Conservation (phyloP, 2,113 vertebrate genomes). For the Nerophis ophidion region DNA sequence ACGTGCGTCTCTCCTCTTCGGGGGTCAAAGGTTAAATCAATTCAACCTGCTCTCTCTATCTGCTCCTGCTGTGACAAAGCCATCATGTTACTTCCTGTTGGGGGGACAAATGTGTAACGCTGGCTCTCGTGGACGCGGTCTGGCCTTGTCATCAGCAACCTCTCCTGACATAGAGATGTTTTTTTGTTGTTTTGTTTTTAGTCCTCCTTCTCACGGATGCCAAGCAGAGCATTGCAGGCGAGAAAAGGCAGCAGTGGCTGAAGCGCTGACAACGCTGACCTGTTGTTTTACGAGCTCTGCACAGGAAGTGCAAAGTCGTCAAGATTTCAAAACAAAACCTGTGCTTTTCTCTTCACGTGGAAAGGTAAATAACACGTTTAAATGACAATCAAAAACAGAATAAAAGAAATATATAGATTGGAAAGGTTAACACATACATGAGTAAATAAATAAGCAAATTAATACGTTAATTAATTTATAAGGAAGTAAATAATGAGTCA, state of each 20-base stretch:
- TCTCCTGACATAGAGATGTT: slow-evolving; percentile 36
- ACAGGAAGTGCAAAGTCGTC: slow-evolving; percentile 19
- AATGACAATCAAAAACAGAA: too few relatives aligned
- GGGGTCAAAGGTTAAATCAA: slow-evolving; percentile 53
- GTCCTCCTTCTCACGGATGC: slow-evolving; percentile 17
- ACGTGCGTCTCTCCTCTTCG: slow-evolving; percentile 9
- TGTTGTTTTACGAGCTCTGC: slow-evolving; percentile 23
- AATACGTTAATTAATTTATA: too few relatives aligned
- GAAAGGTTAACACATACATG: too few relatives aligned
- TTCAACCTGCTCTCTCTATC: slow-evolving; percentile 47
- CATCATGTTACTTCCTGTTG: slow-evolving; percentile 50
- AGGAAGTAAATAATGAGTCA: too few relatives aligned
- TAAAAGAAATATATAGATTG: too few relatives aligned
- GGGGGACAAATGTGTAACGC: slow-evolving; percentile 45
- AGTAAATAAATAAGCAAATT: too few relatives aligned
- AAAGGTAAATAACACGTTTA: too few relatives aligned
- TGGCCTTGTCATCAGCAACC: slow-evolving; percentile 41
- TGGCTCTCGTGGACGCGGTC: neutral
- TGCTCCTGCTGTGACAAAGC: slow-evolving; percentile 36
- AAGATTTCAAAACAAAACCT: neutral
- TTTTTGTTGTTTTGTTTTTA: slow-evolving; percentile 9
- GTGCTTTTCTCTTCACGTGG: too few relatives aligned
- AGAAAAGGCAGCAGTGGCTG: slow-evolving; percentile 23
- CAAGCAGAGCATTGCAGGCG: slow-evolving; percentile 18
- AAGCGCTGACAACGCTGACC: slow-evolving; percentile 26